Percentiles rank a stretch among this genome's conserved stretches.
Evolutionary conservation across 2,888 invertebrate genomes (phyloP).

Genomic region (Leptinotarsa juncta): DNA sequence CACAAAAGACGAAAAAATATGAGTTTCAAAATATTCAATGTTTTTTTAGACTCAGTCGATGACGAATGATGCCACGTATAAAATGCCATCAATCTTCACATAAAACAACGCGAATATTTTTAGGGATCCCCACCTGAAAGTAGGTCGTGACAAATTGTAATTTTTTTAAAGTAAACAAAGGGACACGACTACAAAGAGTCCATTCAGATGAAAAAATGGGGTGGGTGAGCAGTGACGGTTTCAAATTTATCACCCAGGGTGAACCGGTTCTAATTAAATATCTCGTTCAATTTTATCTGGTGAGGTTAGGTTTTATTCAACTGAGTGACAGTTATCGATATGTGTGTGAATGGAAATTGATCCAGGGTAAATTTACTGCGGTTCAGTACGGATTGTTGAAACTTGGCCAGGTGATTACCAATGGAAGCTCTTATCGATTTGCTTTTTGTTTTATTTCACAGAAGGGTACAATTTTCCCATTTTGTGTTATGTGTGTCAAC

Average conservation of each 20-base stretch:
- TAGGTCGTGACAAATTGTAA: constrained; percentile 42
- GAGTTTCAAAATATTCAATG: neutral
- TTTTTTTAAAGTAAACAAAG: constrained; percentile 41
- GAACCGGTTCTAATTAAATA: constrained; percentile 28
- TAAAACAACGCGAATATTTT: constrained; percentile 26
- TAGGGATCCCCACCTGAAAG: constrained; percentile 33
- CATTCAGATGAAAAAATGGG: constrained; percentile 32
- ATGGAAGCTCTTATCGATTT: neutral
- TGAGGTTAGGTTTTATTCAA: constrained; percentile 19
- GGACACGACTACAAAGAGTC: constrained; percentile 37
- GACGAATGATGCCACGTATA: constrained; percentile 23
- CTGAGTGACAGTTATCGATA: constrained; percentile 24
- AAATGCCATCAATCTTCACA: constrained; percentile 22
- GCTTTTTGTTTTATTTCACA: neutral
- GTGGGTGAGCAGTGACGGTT: constrained; percentile 30
- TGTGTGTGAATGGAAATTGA: constrained; percentile 21
- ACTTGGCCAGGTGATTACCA: neutral
- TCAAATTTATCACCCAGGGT: constrained; percentile 36
- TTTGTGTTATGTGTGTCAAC: no score
- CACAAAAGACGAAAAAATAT: neutral
- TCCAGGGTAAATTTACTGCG: constrained; percentile 9
- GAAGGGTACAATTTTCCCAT: no score
- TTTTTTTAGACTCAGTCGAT: constrained; percentile 12
- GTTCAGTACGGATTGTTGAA: neutral
- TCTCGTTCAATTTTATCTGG: constrained; percentile 20